These are phyloP conservation scores for Leptatherina wallacei DNA, from an alignment of 2,797 vertebrate species.

Conservation along the genomic window DNA sequence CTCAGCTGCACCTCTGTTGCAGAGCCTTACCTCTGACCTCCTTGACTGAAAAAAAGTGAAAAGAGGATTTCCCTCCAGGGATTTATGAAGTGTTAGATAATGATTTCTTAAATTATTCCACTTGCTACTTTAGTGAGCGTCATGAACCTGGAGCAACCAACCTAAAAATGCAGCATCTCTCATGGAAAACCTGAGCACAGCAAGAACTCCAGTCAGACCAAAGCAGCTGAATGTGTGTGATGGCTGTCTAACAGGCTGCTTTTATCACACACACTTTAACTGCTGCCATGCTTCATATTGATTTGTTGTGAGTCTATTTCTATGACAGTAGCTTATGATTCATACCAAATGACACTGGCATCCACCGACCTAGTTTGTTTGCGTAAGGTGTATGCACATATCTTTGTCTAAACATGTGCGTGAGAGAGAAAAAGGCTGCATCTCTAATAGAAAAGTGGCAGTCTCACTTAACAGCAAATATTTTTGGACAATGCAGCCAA, in stretches of 20 bases:
- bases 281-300: slow-evolving; percentile 31
- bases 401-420: slow-evolving; percentile 11
- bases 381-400: slow-evolving; percentile 19
- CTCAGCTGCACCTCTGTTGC: slow-evolving; percentile 7
- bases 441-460: neutral
- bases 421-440: neutral
- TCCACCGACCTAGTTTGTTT: slow-evolving; percentile 60
- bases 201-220: neutral
- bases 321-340: slow-evolving; percentile 54
- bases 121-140: slow-evolving; percentile 21
- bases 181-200: neutral
- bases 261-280: slow-evolving; percentile 23
- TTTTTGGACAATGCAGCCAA: slow-evolving; percentile 9
- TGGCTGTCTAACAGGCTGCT: neutral
- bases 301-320: slow-evolving; percentile 45
- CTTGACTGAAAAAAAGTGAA: slow-evolving; percentile 14
- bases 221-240: slow-evolving; percentile 12
- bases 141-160: neutral
- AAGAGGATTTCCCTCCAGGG: slow-evolving; percentile 44
- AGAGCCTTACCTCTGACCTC: slow-evolving; percentile 33
- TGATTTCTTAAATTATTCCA: slow-evolving; percentile 45
- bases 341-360: slow-evolving; percentile 40
- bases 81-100: slow-evolving; percentile 41
- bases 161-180: slow-evolving; percentile 5
- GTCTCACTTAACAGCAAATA: neutral